A percentile compares a stretch with the other conserved stretches of the same genome.
Evolutionary conservation across 2,113 vertebrate genomes (phyloP).

Genomic region (Chaenogobius annularis): DNA sequence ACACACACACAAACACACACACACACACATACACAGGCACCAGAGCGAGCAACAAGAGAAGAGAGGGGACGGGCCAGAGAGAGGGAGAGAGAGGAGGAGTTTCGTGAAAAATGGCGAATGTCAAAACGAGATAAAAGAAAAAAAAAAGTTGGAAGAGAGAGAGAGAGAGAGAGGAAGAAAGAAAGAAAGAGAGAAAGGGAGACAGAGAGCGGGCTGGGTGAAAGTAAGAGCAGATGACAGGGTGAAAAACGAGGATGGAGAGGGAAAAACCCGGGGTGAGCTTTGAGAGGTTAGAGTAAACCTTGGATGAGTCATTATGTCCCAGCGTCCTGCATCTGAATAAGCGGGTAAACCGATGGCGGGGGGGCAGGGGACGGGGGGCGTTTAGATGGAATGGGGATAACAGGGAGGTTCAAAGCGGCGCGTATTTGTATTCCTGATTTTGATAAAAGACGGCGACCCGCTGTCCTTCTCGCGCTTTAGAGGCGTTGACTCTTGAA

Average conservation of each 20-base stretch:
- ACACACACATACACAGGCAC: conserved; percentile 25
- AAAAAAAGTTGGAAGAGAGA: conserved; percentile 52
- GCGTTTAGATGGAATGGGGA: no score
- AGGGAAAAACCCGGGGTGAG: conserved; percentile 75
- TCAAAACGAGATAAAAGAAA: conserved; percentile 70
- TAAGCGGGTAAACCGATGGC: conserved; percentile 54
- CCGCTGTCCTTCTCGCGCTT: conserved; percentile 51
- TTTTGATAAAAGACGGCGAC: conserved; percentile 30
- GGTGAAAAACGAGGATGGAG: conserved; percentile 73
- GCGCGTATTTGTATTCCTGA: conserved; percentile 53
- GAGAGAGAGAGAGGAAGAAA: conserved; percentile 46
- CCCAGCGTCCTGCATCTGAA: conserved; percentile 59
- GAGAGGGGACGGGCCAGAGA: conserved; percentile 28
- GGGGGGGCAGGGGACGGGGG: no score
- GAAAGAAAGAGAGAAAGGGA: conserved; percentile 43
- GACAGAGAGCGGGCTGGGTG: conserved; percentile 44
- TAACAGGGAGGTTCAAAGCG: conserved; percentile 49
- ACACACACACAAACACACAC: conserved; percentile 26
- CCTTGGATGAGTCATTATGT: conserved; percentile 56
- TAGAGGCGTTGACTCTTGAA: conserved; percentile 9
- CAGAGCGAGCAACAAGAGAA: conserved; percentile 26
- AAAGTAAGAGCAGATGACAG: conserved; percentile 73
- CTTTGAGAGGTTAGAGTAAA: conserved; percentile 65
- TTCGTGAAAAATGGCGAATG: conserved; percentile 78
- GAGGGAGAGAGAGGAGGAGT: conserved; percentile 46